A percentile compares a stretch with the other conserved stretches of the same genome.
phyloP scores from a whole-genome alignment of 2,113 vertebrate species.

The Leptocoma aspasia region DNA sequence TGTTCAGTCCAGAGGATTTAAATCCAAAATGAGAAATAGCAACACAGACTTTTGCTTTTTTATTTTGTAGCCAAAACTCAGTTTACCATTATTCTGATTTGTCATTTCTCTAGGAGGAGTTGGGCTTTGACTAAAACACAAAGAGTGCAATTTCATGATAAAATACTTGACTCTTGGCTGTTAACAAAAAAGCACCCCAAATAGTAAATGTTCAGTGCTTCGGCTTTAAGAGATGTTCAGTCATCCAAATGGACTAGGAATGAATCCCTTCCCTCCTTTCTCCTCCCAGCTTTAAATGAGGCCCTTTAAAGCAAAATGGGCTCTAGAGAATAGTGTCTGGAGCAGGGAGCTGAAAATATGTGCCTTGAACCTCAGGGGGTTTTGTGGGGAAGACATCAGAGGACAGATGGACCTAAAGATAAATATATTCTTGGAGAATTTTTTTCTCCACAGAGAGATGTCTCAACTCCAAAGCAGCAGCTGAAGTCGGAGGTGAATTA shows the following conservation, averaged over 20 bases:
- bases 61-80: background rate
- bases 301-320: background rate
- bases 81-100: background rate
- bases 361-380: background rate
- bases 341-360: background rate
- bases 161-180: background rate
- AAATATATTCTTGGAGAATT: background rate
- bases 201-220: background rate
- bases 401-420: background rate
- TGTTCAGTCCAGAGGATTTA: constrained; percentile 25
- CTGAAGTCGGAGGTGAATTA: background rate
- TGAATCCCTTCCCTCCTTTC: background rate
- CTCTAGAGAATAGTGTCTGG: background rate
- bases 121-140: background rate
- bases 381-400: background rate
- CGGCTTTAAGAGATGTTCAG: background rate
- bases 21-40: constrained; percentile 26
- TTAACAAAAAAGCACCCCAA: background rate
- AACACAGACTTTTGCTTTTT: background rate
- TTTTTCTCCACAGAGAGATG: background rate
- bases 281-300: background rate
- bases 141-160: background rate
- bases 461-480: background rate
- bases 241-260: background rate
- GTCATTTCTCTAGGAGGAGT: background rate